Base-by-base conservation (phyloP, 2,797 vertebrate species). In the Eurystomus glaucurus region DNA sequence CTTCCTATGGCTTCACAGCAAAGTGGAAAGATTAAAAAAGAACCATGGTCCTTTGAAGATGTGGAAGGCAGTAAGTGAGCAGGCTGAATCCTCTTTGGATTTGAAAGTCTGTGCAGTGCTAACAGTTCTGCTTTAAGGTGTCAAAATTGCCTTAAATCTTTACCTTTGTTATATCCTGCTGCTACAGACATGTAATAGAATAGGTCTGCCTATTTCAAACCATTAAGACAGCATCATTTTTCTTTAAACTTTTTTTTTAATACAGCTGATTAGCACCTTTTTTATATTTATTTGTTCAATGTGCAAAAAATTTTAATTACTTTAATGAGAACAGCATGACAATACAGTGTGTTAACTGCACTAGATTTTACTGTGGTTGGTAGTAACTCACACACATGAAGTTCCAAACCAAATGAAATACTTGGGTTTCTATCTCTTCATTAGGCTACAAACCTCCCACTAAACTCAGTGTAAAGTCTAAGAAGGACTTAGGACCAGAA, bases 81-180 rank as follows among this genome's bases (percentile, higher is more conserved):
- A 95, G 98, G 97, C 90, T 97, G 98, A 98, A 98, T 98, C 94
- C 97, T 98, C 97, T 98, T 97, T 94, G 95, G 98, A 96, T 97
- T 98, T 98, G 96, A 98, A 98, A 98, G 97, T 93, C 93, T 92
- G 45, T 87, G 85, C 88, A 76, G 83, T 92, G 84, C 94, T 94
- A 92, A 97, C 96, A 92, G 96, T 87, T 93, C 92, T 91, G 72
- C 96, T 98, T 97, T 97, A 96, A 98, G 98, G 96, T 97, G 97
- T 98, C 98, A 98, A 98, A 98, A 98, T 97, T 98, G 98, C 97
- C 97, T 98, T 97, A 96, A 97, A 98, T 98, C 97, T 98, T 97
- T 83, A 86, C 88, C 95, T 98, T 97, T 98, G 96, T 98, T 97
- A 96, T 91, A 96, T 93, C 96, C 96, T 89, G 93, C 97, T 97